These are phyloP conservation scores for Callospermophilus lateralis DNA, from an alignment of 2,113 vertebrate species.

Conservation along the genomic window DNA sequence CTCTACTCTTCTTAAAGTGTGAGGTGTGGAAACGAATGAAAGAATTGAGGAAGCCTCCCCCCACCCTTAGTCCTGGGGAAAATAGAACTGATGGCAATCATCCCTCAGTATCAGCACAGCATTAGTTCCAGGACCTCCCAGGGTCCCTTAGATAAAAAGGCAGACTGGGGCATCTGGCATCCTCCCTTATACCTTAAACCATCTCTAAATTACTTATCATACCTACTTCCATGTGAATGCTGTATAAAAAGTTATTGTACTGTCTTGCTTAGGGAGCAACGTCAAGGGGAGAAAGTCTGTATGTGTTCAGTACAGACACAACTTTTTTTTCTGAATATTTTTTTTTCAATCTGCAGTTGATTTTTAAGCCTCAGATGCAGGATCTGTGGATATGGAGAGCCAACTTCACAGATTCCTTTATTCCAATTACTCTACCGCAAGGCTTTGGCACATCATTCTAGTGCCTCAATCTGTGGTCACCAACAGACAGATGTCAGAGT, in stretches of 20 bases:
- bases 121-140: neutral
- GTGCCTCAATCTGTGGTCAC: neutral
- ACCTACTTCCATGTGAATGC: neutral
- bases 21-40: neutral
- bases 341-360: neutral
- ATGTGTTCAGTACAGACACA: neutral
- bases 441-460: neutral
- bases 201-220: neutral
- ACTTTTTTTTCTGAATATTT: neutral
- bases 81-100: neutral
- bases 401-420: neutral
- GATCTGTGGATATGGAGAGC: neutral
- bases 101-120: neutral
- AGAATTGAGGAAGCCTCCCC: neutral
- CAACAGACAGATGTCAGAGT: neutral
- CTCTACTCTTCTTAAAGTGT: neutral
- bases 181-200: neutral
- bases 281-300: neutral
- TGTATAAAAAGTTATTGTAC: neutral
- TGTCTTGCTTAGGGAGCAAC: too few relatives aligned
- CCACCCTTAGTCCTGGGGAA: neutral
- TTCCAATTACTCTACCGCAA: neutral
- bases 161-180: neutral
- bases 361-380: too few relatives aligned
- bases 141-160: neutral